phyloP scores from a whole-genome alignment of 2,797 vertebrate species.

The Hemitrygon akajei region DNA sequence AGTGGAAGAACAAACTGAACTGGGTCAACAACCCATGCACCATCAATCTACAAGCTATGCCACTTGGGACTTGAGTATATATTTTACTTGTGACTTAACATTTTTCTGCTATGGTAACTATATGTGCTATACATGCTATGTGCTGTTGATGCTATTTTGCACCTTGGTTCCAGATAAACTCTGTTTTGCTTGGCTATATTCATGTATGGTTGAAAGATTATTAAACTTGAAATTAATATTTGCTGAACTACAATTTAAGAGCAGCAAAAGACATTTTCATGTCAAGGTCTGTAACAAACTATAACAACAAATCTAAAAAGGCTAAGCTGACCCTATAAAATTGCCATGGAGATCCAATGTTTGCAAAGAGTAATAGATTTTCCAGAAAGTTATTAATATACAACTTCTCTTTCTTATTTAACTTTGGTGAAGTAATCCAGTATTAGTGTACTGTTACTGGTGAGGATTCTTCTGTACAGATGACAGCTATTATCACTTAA shows the following conservation, averaged over 20 bases:
- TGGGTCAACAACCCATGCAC: no score
- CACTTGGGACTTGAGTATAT: no score
- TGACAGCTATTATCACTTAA: background rate
- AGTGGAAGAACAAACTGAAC: no score
- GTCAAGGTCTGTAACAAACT: background rate
- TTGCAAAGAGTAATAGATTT: background rate
- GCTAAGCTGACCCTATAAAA: background rate
- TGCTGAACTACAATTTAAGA: background rate
- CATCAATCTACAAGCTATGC: no score
- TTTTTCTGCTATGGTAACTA: no score
- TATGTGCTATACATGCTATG: no score
- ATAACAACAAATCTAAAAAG: background rate
- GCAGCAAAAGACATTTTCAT: conserved; percentile 2
- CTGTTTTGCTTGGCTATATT: no score
- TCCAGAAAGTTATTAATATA: background rate
- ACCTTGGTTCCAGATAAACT: no score
- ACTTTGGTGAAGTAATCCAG: background rate
- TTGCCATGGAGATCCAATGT: background rate
- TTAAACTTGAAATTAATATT: background rate
- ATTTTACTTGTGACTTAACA: no score
- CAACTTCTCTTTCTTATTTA: background rate
- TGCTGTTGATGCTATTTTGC: no score
- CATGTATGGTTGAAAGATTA: no score
- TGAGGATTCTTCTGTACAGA: background rate
- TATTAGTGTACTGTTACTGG: background rate